phyloP scores from a whole-genome alignment of 2,797 vertebrate genomes.

The Tokudaia tokunoshimensis region DNA sequence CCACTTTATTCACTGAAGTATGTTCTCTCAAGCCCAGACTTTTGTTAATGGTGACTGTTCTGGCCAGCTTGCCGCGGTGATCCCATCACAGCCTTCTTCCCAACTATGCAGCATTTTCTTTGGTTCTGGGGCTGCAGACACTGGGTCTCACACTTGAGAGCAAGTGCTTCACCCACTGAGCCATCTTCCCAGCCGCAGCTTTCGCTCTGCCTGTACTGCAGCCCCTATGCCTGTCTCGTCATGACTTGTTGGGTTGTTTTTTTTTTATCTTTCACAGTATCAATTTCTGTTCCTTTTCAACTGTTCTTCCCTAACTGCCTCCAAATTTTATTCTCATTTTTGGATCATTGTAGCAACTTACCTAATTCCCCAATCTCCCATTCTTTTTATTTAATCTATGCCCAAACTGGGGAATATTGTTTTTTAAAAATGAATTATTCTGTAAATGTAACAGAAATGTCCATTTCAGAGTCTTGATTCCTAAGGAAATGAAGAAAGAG shows the following conservation, averaged over 20 bases:
- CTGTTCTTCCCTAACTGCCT: background rate
- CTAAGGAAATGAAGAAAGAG: constrained; percentile 7
- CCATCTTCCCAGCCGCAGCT: background rate
- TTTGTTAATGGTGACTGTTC: background rate
- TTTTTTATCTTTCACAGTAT: background rate
- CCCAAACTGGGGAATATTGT: background rate
- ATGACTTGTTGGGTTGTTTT: no score
- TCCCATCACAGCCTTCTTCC: background rate
- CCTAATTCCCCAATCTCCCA: background rate
- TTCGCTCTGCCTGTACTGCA: no score
- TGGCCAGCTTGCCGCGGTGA: no score
- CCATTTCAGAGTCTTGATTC: background rate
- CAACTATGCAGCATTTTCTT: background rate
- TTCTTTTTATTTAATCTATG: constrained; percentile 13
- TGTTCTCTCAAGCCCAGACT: background rate
- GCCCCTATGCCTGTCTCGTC: no score
- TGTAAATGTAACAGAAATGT: background rate
- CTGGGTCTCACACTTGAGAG: background rate
- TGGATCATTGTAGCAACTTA: background rate
- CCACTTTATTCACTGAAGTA: background rate
- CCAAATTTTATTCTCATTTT: background rate
- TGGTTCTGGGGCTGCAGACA: background rate
- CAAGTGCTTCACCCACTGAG: background rate
- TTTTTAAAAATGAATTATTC: background rate
- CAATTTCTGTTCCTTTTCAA: background rate